Evolutionary conservation across 2,888 invertebrate genomes (phyloP).

Genomic region (Belgica antarctica): DNA sequence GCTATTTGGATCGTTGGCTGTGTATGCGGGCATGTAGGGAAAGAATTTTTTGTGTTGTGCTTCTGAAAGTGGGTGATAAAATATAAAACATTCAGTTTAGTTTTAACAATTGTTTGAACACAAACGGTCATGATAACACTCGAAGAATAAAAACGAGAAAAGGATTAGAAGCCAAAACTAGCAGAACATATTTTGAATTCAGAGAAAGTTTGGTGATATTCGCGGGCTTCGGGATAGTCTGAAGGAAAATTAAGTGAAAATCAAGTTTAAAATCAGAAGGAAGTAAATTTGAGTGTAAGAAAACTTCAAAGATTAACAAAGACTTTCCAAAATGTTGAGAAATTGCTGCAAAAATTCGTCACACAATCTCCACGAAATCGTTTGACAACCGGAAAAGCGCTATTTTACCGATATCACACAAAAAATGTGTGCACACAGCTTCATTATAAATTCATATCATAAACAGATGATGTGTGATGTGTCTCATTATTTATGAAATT

Average conservation of each 20-base stretch:
- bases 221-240: too few species aligned
- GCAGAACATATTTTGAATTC: slow-evolving; percentile 5
- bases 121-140: slow-evolving; percentile 40
- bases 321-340: not conserved
- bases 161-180: slow-evolving; percentile 14
- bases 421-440: slow-evolving; percentile 23
- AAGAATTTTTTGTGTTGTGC: slow-evolving; percentile 32
- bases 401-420: slow-evolving; percentile 23
- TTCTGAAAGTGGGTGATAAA: slow-evolving; percentile 41
- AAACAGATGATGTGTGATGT: slow-evolving; percentile 43
- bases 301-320: not conserved
- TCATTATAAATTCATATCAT: slow-evolving; percentile 43
- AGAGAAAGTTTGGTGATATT: not conserved
- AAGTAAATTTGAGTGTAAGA: not conserved
- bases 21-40: slow-evolving; percentile 13
- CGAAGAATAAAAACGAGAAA: slow-evolving; percentile 6
- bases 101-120: slow-evolving; percentile 44
- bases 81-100: slow-evolving; percentile 44
- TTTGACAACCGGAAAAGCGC: not conserved
- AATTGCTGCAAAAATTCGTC: not conserved
- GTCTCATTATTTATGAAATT: slow-evolving; percentile 42
- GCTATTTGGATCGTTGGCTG: too few species aligned
- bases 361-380: not conserved
- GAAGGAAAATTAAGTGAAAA: too few species aligned
- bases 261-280: too few species aligned